phyloP scores from a whole-genome alignment of 2,888 invertebrate species.

The Tenthredo livida region DNA sequence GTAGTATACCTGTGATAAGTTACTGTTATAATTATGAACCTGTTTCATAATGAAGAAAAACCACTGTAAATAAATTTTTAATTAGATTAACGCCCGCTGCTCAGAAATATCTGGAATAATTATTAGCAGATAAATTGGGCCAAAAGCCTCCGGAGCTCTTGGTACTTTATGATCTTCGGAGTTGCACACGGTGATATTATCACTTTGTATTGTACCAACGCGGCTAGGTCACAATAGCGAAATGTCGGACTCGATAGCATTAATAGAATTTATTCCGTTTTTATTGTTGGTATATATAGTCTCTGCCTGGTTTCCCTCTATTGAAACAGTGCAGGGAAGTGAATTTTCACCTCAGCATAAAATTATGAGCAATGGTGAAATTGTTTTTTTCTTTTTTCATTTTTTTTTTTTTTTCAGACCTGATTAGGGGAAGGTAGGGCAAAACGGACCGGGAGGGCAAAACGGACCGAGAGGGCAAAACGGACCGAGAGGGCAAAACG shows the following conservation, averaged over 20 bases:
- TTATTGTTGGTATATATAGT: slow-evolving; percentile 7
- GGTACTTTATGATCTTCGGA: neutral
- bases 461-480: too few relatives aligned
- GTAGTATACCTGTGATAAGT: too few relatives aligned
- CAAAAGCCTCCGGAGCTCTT: neutral
- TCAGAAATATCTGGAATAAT: neutral
- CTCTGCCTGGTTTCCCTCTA: neutral
- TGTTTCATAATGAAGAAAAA: neutral
- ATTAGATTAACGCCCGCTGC: neutral
- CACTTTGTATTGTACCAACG: neutral
- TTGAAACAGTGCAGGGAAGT: neutral
- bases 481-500: too few relatives aligned
- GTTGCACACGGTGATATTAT: slow-evolving; percentile 9
- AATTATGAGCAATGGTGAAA: neutral
- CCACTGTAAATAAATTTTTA: neutral
- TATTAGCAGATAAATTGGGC: neutral
- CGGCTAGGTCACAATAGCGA: slow-evolving; percentile 7
- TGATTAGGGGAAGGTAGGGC: too few relatives aligned
- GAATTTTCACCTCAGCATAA: neutral
- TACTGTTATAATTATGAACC: too few relatives aligned
- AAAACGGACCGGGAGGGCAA: too few relatives aligned
- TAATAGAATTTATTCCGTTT: slow-evolving; percentile 12
- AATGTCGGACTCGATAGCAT: neutral
- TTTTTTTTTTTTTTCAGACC: too few relatives aligned
- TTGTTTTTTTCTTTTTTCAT: too few relatives aligned